A percentile compares a stretch with the other conserved stretches of the same genome.
These are phyloP conservation scores for Saxidomus purpurata DNA, from an alignment of 1,140 invertebrate genomes.

Conservation along the genomic window DNA sequence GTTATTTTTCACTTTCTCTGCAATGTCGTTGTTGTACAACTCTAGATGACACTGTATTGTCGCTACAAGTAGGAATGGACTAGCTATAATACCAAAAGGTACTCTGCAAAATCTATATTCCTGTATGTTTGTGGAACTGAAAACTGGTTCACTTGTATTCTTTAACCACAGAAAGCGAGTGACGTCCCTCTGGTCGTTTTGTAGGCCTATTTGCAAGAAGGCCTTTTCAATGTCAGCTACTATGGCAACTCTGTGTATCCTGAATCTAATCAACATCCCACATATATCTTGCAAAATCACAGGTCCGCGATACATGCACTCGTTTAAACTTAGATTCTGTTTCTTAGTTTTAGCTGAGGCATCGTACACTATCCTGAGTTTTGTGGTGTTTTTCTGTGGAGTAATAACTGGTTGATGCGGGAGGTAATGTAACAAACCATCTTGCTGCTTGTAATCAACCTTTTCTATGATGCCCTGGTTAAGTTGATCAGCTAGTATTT, in stretches of 20 bases:
- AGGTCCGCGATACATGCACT: conserved; percentile 39
- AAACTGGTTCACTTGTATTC: background rate
- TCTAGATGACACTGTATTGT: conserved; percentile 30
- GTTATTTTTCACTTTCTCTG: background rate
- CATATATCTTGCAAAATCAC: conserved; percentile 30
- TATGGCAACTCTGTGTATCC: background rate
- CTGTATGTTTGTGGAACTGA: background rate
- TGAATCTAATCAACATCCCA: conserved; percentile 29
- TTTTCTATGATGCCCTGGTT: conserved; percentile 26
- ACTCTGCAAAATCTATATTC: conserved; percentile 8
- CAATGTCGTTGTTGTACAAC: background rate
- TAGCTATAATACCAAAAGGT: conserved; percentile 26
- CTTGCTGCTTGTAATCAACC: background rate
- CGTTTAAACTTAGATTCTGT: conserved; percentile 29
- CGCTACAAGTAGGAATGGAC: conserved; percentile 29
- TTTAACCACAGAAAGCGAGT: conserved; percentile 60
- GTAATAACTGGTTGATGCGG: conserved; percentile 25
- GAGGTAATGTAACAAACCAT: background rate
- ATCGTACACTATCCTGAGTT: conserved; percentile 32
- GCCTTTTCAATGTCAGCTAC: conserved; percentile 51
- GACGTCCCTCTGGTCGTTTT: conserved; percentile 36
- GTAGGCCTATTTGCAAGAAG: conserved; percentile 24
- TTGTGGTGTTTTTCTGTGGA: conserved; percentile 1
- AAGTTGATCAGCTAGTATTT: conserved; percentile 3
- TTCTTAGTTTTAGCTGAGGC: conserved; percentile 25